These are phyloP conservation scores for Listronotus bonariensis DNA, from an alignment of 1,140 invertebrate species.

Conservation along the genomic window DNA sequence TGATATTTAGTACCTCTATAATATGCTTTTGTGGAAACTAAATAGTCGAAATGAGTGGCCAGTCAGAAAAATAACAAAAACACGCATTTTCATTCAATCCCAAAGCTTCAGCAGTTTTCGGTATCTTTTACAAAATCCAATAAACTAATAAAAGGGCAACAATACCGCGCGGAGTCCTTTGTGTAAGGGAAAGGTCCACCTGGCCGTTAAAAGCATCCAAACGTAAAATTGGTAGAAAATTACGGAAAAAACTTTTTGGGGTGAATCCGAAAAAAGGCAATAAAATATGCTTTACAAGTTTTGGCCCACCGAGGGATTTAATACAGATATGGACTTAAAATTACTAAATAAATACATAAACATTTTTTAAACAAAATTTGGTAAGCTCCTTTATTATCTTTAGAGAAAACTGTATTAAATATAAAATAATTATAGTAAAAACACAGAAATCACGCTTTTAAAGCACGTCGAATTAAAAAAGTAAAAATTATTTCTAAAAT, in stretches of 20 bases:
- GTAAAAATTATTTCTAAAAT: no score
- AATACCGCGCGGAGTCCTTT: slow-evolving; percentile 40
- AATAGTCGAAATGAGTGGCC: slow-evolving; percentile 43
- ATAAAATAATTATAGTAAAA: no score
- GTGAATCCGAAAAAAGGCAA: slow-evolving; percentile 35
- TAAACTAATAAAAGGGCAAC: slow-evolving; percentile 43
- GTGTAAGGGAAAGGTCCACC: slow-evolving; percentile 29
- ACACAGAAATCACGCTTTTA: no score
- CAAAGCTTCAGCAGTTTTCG: slow-evolving; percentile 33
- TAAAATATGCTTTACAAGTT: slow-evolving; percentile 38
- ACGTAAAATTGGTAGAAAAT: slow-evolving; percentile 46
- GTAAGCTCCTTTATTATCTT: no score
- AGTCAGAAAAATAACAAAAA: slow-evolving; percentile 33
- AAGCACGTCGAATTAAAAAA: no score
- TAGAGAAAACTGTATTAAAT: no score
- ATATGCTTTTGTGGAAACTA: slow-evolving; percentile 46
- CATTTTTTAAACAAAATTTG: no score
- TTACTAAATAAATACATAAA: slow-evolving; percentile 1
- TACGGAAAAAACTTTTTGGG: slow-evolving; percentile 38
- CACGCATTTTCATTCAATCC: slow-evolving; percentile 9
- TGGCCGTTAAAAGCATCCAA: slow-evolving; percentile 35
- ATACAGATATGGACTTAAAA: slow-evolving; percentile 12
- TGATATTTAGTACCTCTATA: slow-evolving; percentile 41
- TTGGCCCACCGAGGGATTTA: slow-evolving; percentile 14
- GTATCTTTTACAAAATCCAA: slow-evolving; percentile 42